These are phyloP conservation scores for Caenorhabditis afra DNA, from an alignment of 2,888 invertebrate species.

Conservation along the genomic window DNA sequence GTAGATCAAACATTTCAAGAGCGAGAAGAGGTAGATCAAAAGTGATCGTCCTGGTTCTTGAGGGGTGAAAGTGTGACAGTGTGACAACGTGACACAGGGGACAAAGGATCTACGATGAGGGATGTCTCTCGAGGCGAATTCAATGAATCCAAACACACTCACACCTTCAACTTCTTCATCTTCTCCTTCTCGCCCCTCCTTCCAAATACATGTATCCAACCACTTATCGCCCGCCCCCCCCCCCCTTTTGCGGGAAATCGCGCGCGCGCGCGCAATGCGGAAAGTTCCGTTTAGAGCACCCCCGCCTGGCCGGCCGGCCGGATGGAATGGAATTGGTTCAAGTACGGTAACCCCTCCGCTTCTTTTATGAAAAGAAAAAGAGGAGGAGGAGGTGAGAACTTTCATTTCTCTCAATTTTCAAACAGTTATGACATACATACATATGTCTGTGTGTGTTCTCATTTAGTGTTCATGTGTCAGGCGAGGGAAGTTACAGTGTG, in stretches of 20 bases:
- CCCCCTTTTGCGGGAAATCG: too few relatives aligned
- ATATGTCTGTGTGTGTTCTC: background rate
- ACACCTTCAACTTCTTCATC: background rate
- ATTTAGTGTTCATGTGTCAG: too few relatives aligned
- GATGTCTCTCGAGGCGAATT: too few relatives aligned
- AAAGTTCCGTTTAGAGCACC: background rate
- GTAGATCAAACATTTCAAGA: too few relatives aligned
- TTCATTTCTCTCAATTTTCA: too few relatives aligned
- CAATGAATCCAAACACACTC: too few relatives aligned
- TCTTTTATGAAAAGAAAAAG: background rate
- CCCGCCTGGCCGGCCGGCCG: background rate
- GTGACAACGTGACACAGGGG: too few relatives aligned
- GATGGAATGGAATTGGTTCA: conserved; percentile 18
- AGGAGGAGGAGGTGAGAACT: background rate
- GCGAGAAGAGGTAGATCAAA: too few relatives aligned
- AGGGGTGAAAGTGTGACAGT: too few relatives aligned
- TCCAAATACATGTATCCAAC: background rate
- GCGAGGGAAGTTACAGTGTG: too few relatives aligned
- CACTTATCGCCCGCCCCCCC: background rate
- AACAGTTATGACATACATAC: conserved; percentile 17
- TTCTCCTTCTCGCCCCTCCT: background rate
- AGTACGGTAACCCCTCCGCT: conserved; percentile 25
- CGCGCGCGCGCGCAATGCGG: background rate
- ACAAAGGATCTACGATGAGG: too few relatives aligned
- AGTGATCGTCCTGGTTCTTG: too few relatives aligned